Evolutionary conservation across 2,888 invertebrate genomes (phyloP), one percentile per base, ranked within the genome.

Genomic region (Alloplasta piceator): DNA sequence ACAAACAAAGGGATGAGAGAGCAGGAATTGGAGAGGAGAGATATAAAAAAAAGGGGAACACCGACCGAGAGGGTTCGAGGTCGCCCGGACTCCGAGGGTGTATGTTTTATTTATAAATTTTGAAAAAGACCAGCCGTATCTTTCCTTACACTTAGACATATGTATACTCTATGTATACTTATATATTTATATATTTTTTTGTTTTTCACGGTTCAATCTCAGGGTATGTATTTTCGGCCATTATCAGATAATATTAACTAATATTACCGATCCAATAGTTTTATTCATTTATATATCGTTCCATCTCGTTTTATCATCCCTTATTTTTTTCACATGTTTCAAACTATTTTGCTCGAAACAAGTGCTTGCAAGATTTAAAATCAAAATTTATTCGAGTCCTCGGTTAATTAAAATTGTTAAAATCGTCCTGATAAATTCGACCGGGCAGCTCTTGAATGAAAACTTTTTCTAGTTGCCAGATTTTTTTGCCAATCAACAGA

Each of bases 41-140:
- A 55, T 6, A 6, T 56, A 6, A 16, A 56, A 64, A 58, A 58
- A 12, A 56, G 50, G 14, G 58, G 26, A 36, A 38, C 6, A 36
- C 46, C 12, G 43, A 55, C 50, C 6, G 26, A 26, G 6, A 55
- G 50, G 64, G 66, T 60, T 66, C 63, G 66, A 55, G 78, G 66
- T 61, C 60, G 52, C 41, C 61, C 12, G 9, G 58, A 52, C 43
- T 52, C 16, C 5, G 67, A 52, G 66, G 50, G 66, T 56, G 60
- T 70, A 78, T 75, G 56, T 74, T 80, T 78, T 79, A 79, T 80
- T 79, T 82, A 73, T 78, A 74, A 50, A 71, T 74, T 61, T 55
- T 52, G 41, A 66, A 73, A 74, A 75, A 52, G 72, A 67, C 43
- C 61, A 55, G 52, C 43, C 6, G 26, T 38, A 71, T 60, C 14